Evolutionary conservation across 2,113 vertebrate species (phyloP).

Genomic region (Copsychus sechellarum): DNA sequence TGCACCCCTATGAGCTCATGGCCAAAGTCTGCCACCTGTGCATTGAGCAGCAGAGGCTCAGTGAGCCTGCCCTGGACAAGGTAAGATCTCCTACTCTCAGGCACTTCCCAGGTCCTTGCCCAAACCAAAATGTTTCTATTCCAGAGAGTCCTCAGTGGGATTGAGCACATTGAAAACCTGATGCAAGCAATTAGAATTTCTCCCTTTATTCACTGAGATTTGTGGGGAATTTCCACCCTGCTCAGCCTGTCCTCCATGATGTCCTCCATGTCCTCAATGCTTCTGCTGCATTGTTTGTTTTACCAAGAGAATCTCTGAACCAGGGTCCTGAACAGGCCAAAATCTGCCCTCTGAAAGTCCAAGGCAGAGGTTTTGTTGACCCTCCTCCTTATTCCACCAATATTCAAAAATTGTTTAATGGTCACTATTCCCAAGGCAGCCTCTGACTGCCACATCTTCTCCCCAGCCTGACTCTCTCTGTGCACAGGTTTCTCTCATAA

Average conservation of each 20-base stretch:
- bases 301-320: not conserved
- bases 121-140: not conserved
- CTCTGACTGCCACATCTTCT: not conserved
- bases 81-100: constrained; percentile 57
- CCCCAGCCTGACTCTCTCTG: not conserved
- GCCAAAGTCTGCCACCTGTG: constrained; percentile 89
- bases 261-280: no score
- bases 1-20: constrained; percentile 90
- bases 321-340: not conserved
- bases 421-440: not conserved
- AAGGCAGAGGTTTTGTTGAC: not conserved
- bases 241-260: not conserved
- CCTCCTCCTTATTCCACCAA: fast-evolving
- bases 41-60: constrained; percentile 82
- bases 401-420: not conserved
- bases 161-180: not conserved
- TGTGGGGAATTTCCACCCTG: not conserved
- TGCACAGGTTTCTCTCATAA: not conserved
- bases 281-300: not conserved
- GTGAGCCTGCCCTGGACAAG: constrained; percentile 84
- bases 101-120: not conserved
- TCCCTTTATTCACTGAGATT: not conserved
- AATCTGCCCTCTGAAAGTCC: not conserved
- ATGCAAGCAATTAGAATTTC: not conserved
- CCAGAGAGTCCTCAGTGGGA: not conserved